Percentiles rank a stretch among this genome's conserved stretches.
Conservation (phyloP, 2,888 invertebrate species). For the Steinernema carpocapsae region DNA sequence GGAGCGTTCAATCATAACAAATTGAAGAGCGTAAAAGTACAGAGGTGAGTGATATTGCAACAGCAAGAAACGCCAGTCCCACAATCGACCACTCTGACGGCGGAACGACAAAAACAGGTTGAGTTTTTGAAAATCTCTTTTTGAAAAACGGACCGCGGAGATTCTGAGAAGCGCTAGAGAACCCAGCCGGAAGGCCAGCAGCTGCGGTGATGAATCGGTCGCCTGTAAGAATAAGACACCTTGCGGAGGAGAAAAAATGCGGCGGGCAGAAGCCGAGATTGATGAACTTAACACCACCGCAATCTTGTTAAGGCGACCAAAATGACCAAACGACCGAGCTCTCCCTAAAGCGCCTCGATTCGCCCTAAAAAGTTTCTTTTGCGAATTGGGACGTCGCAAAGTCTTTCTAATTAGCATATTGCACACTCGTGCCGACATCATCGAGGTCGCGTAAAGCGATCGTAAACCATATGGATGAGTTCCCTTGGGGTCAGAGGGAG, state of each 20-base stretch:
- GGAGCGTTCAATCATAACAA: too few species aligned
- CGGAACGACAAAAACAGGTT: slow-evolving; percentile 29
- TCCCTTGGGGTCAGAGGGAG: slow-evolving; percentile 10
- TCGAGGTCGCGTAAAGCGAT: slow-evolving; percentile 8
- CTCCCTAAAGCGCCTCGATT: not conserved
- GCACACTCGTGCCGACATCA: slow-evolving; percentile 4
- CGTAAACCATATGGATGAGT: slow-evolving; percentile 4
- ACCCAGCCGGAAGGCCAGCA: slow-evolving; percentile 16
- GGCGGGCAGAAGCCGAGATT: slow-evolving; percentile 14
- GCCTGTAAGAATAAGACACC: not conserved
- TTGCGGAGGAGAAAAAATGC: not conserved
- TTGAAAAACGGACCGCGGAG: not conserved
- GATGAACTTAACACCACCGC: not conserved
- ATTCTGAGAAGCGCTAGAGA: not conserved
- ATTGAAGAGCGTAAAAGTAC: too few species aligned
- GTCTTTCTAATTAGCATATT: slow-evolving; percentile 24
- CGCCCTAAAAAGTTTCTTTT: slow-evolving; percentile 9
- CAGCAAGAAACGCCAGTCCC: not conserved
- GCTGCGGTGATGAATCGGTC: not conserved
- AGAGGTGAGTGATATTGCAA: not conserved
- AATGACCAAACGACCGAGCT: not conserved
- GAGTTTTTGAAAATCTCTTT: not conserved
- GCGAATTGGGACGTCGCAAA: slow-evolving; percentile 5
- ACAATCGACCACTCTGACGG: not conserved
- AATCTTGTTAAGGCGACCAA: not conserved